phyloP scores from a whole-genome alignment of 2,113 vertebrate species.

The Desmodus rotundus region DNA sequence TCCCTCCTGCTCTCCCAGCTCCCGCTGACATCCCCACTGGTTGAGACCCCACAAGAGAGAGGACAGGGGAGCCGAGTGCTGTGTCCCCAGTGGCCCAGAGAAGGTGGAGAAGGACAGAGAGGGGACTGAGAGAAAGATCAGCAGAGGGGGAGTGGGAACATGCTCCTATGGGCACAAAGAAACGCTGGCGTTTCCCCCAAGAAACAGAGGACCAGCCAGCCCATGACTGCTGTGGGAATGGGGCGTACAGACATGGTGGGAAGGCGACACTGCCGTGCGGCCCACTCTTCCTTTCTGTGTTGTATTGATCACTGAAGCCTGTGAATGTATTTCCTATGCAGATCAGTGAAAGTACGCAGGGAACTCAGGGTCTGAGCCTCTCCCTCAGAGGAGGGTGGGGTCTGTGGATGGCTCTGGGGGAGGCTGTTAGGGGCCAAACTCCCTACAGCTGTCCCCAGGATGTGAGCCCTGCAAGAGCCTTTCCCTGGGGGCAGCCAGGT shows the following conservation, averaged over 20 bases:
- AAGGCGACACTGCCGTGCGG: rapidly evolving
- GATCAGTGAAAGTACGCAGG: rapidly evolving
- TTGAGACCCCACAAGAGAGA: not conserved
- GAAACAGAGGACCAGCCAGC: not conserved
- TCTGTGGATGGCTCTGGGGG: not conserved
- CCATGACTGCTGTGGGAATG: rapidly evolving
- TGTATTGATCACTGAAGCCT: rapidly evolving
- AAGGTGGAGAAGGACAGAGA: not conserved
- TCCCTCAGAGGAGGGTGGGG: not conserved
- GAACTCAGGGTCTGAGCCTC: not conserved
- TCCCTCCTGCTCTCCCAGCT: rapidly evolving
- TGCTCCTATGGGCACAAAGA: not conserved
- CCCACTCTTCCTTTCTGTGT: not conserved
- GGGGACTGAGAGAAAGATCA: not conserved
- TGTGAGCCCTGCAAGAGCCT: not conserved
- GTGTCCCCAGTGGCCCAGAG: not conserved
- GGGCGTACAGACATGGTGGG: rapidly evolving
- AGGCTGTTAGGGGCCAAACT: rapidly evolving
- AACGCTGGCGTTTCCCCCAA: not conserved
- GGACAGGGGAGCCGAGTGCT: not conserved
- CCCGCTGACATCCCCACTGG: not conserved
- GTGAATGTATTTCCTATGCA: not conserved
- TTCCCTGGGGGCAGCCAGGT: not conserved
- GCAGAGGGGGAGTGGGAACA: not conserved
- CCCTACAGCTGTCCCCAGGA: not conserved